phyloP scores from a whole-genome alignment of 2,113 vertebrate species.

The Casuarius casuarius region DNA sequence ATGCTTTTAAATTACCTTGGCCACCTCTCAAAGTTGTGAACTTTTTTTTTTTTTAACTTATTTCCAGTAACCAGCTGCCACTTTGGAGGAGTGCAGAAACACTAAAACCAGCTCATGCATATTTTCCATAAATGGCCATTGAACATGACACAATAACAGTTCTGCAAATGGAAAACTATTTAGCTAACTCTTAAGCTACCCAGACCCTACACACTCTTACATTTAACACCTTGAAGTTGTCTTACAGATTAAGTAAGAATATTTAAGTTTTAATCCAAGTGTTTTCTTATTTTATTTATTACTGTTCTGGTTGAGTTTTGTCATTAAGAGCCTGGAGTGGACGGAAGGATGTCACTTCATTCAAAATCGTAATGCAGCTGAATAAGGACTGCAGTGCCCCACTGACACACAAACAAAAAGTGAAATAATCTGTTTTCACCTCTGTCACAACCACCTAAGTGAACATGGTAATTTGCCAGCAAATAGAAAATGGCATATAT shows the following conservation, averaged over 20 bases:
- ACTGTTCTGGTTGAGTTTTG: not conserved
- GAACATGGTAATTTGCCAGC: accelerated
- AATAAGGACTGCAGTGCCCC: not conserved
- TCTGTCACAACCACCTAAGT: not conserved
- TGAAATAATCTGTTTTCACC: not conserved
- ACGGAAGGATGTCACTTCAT: not conserved
- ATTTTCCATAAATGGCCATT: not conserved
- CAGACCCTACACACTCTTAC: not conserved
- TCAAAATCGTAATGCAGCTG: not conserved
- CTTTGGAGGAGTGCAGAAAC: not conserved
- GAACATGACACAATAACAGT: not conserved
- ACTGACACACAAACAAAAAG: not conserved
- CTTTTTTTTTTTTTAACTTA: not conserved
- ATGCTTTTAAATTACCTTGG: not conserved
- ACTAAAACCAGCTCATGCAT: not conserved
- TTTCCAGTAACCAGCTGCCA: not conserved
- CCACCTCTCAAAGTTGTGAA: too few species aligned
- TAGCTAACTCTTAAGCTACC: not conserved
- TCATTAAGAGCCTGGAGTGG: not conserved
- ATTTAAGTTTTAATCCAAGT: not conserved
- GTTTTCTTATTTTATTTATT: not conserved
- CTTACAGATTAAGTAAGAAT: not conserved
- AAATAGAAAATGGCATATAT: not conserved
- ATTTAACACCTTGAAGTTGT: not conserved
- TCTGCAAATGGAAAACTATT: not conserved